These are phyloP conservation scores for Falco punctatus DNA, from an alignment of 2,113 vertebrate genomes.

Conservation along the genomic window DNA sequence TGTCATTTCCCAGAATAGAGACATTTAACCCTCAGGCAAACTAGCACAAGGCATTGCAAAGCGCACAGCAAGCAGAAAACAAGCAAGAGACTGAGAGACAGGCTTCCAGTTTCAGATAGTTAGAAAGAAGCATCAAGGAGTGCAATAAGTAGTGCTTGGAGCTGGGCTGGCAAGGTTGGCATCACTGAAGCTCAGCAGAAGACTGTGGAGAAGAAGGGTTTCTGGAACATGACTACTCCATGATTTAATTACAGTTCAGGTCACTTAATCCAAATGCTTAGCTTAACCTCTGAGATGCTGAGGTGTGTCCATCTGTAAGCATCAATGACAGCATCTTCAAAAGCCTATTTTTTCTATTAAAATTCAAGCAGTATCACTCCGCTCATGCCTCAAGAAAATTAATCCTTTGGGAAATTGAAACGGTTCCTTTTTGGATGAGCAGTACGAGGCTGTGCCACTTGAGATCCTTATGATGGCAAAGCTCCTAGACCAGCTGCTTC, in stretches of 20 bases:
- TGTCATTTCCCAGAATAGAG: neutral
- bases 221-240: neutral
- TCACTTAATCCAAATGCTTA: neutral
- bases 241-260: neutral
- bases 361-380: neutral
- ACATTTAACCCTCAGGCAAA: neutral
- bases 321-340: neutral
- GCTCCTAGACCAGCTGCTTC: neutral
- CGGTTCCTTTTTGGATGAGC: neutral
- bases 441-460: neutral
- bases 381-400: neutral
- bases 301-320: neutral
- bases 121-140: neutral
- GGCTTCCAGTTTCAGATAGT: neutral
- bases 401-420: neutral
- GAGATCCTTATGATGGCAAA: neutral
- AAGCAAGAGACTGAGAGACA: neutral
- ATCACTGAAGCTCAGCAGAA: neutral
- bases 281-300: neutral
- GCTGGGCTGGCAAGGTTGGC: neutral
- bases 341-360: neutral
- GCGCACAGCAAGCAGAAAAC: rapidly evolving
- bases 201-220: neutral
- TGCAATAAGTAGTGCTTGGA: neutral
- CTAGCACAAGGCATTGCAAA: neutral